A percentile compares a stretch with the other conserved stretches of the same genome.
These are phyloP conservation scores for Tetrapedia diversipes DNA, from an alignment of 2,888 invertebrate genomes.

Conservation along the genomic window DNA sequence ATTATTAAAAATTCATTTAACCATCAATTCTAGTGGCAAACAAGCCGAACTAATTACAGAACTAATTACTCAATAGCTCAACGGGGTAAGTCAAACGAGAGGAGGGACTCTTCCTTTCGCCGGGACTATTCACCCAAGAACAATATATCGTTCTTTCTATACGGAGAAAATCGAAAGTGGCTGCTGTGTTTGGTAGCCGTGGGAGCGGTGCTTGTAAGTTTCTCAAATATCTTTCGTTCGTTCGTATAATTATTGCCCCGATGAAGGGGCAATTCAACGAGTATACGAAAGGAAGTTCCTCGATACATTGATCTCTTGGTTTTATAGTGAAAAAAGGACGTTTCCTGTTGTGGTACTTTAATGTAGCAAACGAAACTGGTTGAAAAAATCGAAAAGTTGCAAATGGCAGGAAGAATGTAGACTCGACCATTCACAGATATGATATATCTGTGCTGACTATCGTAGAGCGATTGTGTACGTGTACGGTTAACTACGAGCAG, in stretches of 20 bases:
- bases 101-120: slow-evolving; percentile 2
- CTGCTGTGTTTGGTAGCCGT: slow-evolving; percentile 9
- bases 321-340: background rate
- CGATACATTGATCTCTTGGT: background rate
- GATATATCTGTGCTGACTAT: slow-evolving; percentile 31
- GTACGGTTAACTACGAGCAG: slow-evolving; percentile 34
- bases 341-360: background rate
- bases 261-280: background rate
- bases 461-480: slow-evolving; percentile 23
- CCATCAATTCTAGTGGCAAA: no score
- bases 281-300: background rate
- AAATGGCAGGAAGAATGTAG: slow-evolving; percentile 5
- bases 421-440: background rate
- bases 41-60: background rate
- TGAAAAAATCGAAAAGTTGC: background rate
- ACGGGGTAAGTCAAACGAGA: background rate
- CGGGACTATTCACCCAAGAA: background rate
- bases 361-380: background rate
- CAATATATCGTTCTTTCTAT: slow-evolving; percentile 9
- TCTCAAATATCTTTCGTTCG: slow-evolving; percentile 15
- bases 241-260: slow-evolving; percentile 3
- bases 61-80: slow-evolving; percentile 7
- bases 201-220: slow-evolving; percentile 8
- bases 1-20: background rate
- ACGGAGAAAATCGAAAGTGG: slow-evolving; percentile 45